Base-by-base conservation (phyloP, 2,113 vertebrate species). In the Ranitomeya variabilis region DNA sequence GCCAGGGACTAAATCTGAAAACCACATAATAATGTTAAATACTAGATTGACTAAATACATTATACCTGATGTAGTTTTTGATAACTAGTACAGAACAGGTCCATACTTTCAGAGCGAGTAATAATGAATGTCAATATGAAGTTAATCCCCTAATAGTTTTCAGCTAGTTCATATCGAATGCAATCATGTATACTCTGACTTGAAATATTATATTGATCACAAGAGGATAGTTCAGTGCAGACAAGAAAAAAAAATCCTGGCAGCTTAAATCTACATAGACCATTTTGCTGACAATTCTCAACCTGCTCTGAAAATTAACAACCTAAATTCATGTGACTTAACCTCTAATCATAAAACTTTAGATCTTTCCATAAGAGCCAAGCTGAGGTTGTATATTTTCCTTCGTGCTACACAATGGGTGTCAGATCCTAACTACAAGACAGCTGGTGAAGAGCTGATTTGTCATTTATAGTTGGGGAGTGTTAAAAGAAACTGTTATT, bases 301-400 rank as follows among this genome's bases (percentile, higher is more conserved):
- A 76, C 83, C 84, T 86, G 84, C 71, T 77, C 71, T 62, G 71
- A 77, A 77, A 62, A 45, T 60, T 62, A 60, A 60, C 84, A 60
- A 59, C 18, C 21, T 19, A 74, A 18, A 74, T 60, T 86, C 55
- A 45, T 62, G 55, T 21, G 77, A 31, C 71, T 77, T 57, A 76
- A 76, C 55, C 84, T 86, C 10, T 86, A 59, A 86, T 76, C 26
- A 76, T n/a, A 74, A 86, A 8, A 71, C 69, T 86, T 76, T 31
- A 77, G 16, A 59, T 60, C 84, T 62, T 45, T 14, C 55, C n/a
- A 76, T 85, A 85, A 77, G 66, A 69, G 66, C 3, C 16, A 78
- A 51, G 23, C 73, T 77, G 19, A 7, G 7, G 59, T 78, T 71
- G 64, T 57, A 55, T 55, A 66, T 73, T 18, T 10, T 57, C 26